phyloP scores from a whole-genome alignment of 2,888 invertebrate species.

The Pseudococcus viburni region DNA sequence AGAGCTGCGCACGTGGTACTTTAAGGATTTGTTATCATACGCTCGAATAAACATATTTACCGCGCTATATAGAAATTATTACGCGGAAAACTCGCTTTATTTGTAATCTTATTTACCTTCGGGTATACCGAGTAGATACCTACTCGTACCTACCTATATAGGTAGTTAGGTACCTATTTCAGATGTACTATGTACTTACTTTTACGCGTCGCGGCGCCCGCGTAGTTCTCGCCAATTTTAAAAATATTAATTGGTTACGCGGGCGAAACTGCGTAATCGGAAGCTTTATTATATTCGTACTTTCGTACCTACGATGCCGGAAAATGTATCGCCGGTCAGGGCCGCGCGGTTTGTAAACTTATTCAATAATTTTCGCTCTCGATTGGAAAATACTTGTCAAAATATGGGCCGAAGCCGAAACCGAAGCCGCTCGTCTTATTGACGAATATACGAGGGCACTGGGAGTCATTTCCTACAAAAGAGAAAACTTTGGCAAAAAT shows the following conservation, averaged over 20 bases:
- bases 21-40: conserved; percentile 36
- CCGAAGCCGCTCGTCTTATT: neutral
- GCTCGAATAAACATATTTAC: conserved; percentile 38
- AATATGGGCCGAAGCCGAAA: neutral
- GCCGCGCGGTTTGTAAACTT: neutral
- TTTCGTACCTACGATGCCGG: no score
- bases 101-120: conserved; percentile 19
- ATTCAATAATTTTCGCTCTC: conserved; percentile 7
- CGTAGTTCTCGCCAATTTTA: neutral
- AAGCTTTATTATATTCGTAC: no score
- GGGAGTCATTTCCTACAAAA: conserved; percentile 28
- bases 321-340: neutral
- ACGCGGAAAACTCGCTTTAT: conserved; percentile 30
- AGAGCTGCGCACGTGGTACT: neutral
- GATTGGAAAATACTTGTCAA: conserved; percentile 14
- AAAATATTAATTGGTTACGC: conserved; percentile 2
- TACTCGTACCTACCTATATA: neutral
- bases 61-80: conserved; percentile 10
- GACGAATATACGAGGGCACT: neutral
- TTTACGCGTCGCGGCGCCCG: no score
- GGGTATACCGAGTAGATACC: neutral
- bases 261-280: no score
- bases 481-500: conserved; percentile 36
- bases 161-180: no score
- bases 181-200: no score